Conservation (phyloP, 2,888 invertebrate genomes). For the Esperia sulphurella region DNA sequence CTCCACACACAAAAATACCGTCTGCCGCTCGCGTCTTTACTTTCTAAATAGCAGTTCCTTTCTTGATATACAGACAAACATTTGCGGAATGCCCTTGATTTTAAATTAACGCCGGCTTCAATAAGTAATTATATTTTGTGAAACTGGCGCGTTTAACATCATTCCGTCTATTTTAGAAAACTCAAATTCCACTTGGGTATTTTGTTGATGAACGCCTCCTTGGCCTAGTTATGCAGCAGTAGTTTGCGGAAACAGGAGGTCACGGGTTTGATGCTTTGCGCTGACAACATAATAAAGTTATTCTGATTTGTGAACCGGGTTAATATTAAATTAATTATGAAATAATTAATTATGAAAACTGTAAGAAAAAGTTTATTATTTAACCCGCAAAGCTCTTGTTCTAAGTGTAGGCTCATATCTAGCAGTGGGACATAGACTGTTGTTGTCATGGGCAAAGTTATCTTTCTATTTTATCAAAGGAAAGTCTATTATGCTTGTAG, state of each 20-base stretch:
- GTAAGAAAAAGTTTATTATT: too few relatives aligned
- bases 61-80: slow-evolving; percentile 15
- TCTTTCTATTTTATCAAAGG: too few relatives aligned
- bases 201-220: slow-evolving; percentile 7
- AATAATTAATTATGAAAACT: too few relatives aligned
- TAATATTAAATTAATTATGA: too few relatives aligned
- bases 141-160: background rate
- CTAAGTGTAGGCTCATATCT: too few relatives aligned
- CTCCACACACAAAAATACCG: slow-evolving; percentile 68
- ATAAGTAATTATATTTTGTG: slow-evolving; percentile 6
- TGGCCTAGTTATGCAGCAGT: slow-evolving; percentile 1
- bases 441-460: too few relatives aligned
- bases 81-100: slow-evolving; percentile 11
- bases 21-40: slow-evolving; percentile 30
- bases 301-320: background rate
- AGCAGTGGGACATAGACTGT: too few relatives aligned
- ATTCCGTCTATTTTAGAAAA: slow-evolving; percentile 1
- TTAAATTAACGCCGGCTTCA: slow-evolving; percentile 4
- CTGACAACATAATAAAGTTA: background rate
- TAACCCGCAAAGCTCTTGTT: too few relatives aligned
- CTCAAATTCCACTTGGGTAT: background rate
- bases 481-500: too few relatives aligned
- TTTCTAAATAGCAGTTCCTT: slow-evolving; percentile 33
- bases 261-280: background rate
- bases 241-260: background rate